Base-by-base conservation (phyloP, 2,888 invertebrate species). In the Calephelis perditalis region DNA sequence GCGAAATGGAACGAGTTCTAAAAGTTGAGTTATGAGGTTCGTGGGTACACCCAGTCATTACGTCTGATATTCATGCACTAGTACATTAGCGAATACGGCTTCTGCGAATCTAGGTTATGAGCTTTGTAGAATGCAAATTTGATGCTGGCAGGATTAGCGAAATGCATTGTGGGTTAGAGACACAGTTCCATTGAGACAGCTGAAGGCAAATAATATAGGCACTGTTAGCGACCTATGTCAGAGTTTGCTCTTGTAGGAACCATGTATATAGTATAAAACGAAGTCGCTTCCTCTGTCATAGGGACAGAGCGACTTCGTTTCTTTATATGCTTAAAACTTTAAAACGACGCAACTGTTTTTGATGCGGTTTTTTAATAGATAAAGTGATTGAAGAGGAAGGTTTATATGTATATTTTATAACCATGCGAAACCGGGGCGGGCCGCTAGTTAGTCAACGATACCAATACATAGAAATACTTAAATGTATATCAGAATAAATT, bases 41-140 rank as follows among this genome's bases (percentile, higher is more conserved):
- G 52, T 11, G 52, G 35, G 7, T 26, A 7, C 35, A 7, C 52
- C 35, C 11, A 10, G 35, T 52, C 52, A 35, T 52, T 52, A 52
- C 35, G 52, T 52, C 36, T 11, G 52, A 35, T 52, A 35, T 52
- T 52, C 52, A 52, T 52, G 26, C 52, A 26, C 35, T 52, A 35
- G 52, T 52, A 52, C 52, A 54, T 54, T 54, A 54, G 52, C 35
- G 52, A 36, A 54, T 54, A 54, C 36, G 52, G 52, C 52, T 54
- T 54, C 52, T 54, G 11, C 52, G 52, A 54, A 54, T 11, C 52
- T 54, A 54, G 52, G 52, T 54, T 54, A 54, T 54, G 52, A 36
- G 52, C 52, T 36, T 54, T 54, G 52, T 54, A 54, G 36, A 54
- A 54, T 54, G 52, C 52, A 35, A 54, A 54, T 54, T 54, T 54